Evolutionary conservation across 2,888 invertebrate species (phyloP), one percentile per base, ranked within the genome.

Genomic region (Drosophila koepferae): DNA sequence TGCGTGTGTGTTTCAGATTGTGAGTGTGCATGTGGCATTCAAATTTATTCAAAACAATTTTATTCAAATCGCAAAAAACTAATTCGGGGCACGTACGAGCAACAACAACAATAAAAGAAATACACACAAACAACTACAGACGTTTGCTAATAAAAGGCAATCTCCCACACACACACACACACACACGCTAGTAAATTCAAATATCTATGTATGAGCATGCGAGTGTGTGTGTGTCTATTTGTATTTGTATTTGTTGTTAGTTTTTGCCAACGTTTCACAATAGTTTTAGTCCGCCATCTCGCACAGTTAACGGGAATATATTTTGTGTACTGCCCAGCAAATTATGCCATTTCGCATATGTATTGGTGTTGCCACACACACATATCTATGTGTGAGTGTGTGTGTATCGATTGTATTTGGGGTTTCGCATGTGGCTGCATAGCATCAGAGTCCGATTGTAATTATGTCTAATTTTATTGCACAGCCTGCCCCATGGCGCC

Each of bases 31-130:
- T 80, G 77, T 80, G 79, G 82, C 79, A 84, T 81, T 86, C 84
- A 81, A 88, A 85, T 87, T 88, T 88, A 88, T 88, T 84, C 85
- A 85, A 88, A 86, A 86, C 88, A 88, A 87, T 88, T 86, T 86
- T 83, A 86, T 87, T 86, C 86, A 86, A 86, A 88, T 87, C 88
- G 85, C 88, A 80, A 84, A 85, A 86, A 87, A 88, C 88, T 86
- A 86, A 87, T 87, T 85, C 87, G 82, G 55, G 69, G 88, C 87
- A 87, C 87, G 87, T 87, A 84, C 85, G 62, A 54, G 54, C 43
- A 46, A 44, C 67, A 72, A 31, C 59, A 65, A 31, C 51, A 62
- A 56, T 20, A 28, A 56, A 46, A 41, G 9, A 18, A 9, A 40
- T 9, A 46, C 40, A 62, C 41, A 55, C 36, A 40, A 56, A 46